Conservation (phyloP, 2,888 invertebrate species). For the Ypsolopha scabrella region DNA sequence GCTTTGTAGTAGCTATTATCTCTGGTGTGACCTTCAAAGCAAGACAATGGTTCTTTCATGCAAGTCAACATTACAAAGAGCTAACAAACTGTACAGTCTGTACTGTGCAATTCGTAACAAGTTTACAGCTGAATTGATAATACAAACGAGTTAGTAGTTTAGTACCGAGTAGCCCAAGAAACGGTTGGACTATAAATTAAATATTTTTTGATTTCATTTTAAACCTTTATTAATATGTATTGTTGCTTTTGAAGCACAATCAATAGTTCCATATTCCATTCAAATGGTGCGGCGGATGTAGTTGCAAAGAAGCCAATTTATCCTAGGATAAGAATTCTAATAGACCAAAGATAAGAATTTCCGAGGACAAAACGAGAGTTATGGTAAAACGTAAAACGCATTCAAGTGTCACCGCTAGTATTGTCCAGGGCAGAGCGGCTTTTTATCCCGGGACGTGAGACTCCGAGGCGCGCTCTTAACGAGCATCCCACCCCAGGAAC, state of each 20-base stretch:
- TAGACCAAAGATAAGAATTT: not conserved
- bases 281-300: no score
- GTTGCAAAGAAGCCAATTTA: no score
- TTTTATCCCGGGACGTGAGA: conserved; percentile 61
- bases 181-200: no score
- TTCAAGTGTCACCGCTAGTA: conserved; percentile 54
- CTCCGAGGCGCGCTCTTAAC: conserved; percentile 55
- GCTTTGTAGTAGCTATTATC: conserved; percentile 5
- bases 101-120: no score
- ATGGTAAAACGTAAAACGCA: conserved; percentile 45
- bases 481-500: conserved; percentile 23
- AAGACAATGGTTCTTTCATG: conserved; percentile 9
- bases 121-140: no score
- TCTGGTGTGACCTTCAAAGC: conserved; percentile 10
- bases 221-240: no score
- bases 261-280: no score
- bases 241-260: no score
- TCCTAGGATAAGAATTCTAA: no score
- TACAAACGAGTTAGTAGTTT: no score
- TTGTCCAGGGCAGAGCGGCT: conserved; percentile 50
- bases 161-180: no score
- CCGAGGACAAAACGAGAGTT: not conserved
- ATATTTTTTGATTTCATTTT: no score
- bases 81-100: not conserved
- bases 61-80: conserved; percentile 1